Base-by-base conservation (phyloP, 2,797 vertebrate species). In the Galaxias olidus region DNA sequence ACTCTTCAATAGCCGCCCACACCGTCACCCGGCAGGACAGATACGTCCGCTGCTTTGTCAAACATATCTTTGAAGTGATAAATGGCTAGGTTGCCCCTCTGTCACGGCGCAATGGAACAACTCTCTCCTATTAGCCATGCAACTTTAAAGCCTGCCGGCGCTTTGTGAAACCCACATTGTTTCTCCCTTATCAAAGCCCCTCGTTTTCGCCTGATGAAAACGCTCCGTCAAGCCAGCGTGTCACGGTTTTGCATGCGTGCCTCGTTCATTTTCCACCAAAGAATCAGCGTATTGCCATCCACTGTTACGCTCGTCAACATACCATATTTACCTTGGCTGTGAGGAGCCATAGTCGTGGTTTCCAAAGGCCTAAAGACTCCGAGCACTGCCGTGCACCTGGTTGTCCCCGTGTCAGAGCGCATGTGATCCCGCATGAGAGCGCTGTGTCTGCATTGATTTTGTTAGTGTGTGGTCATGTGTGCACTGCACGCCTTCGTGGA, bases 361-460 rank as follows among this genome's bases (percentile, higher is more conserved):
- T 71, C 77, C 66, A 83, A 89, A 88, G 79, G 83, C 72, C 83
- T 86, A 65, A 41, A 17, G 73, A 74, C 84, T 85, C 75, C 75
- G 74, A 77, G 84, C 76, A 88, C 72, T 73, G 56, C 74, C 49
- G 59, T 53, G 69, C 66, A 71, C 66, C 73, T 81, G 79, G 79
- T 74, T 64, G 44, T 49, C 47, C 18, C 41, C 8, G 15, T 53
- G 47, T 45, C 47, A 41, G 30, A 12, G 60, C 30, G 42, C 54
- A 40, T 62, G 48, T 53, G 61, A 45, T 63, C 76, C 72, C 83
- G 79, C 77, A 81, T 84, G 84, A 83, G 66, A 63, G 66, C 58
- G 49, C 6, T 52, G 19, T 18, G n/a, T 51, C 6, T 55, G 41
- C 47, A 10, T 40, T n/a, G 9, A 14, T 44, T 44, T 10, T 10